Percentiles rank a stretch among this genome's conserved stretches.
Conservation (phyloP, 1,140 invertebrate genomes). For the Dufourea novaeangliae region DNA sequence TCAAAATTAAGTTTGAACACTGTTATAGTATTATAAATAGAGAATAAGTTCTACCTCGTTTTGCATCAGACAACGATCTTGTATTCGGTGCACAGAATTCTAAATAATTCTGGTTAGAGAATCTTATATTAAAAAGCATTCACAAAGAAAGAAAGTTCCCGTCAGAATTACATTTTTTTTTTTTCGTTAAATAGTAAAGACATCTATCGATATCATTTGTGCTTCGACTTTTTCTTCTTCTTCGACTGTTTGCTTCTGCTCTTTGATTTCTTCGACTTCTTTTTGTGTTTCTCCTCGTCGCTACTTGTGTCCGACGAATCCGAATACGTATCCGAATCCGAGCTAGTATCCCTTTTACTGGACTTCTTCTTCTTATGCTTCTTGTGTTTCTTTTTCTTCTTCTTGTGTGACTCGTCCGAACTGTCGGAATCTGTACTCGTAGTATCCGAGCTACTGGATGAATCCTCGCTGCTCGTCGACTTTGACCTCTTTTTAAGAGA, state of each 20-base stretch:
- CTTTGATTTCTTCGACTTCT: conserved; percentile 80
- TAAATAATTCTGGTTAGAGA: conserved; percentile 32
- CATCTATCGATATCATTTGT: conserved; percentile 79
- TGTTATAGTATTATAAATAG: conserved; percentile 36
- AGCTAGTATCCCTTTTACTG: conserved; percentile 72
- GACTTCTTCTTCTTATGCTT: conserved; percentile 78
- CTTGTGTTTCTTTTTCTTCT: conserved; percentile 78
- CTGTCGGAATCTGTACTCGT: conserved; percentile 75
- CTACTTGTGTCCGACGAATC: conserved; percentile 80
- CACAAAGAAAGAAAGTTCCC: conserved; percentile 39
- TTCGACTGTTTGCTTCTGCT: conserved; percentile 81
- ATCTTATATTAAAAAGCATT: conserved; percentile 48
- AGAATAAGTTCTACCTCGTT: conserved; percentile 39
- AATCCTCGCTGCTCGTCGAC: conserved; percentile 65
- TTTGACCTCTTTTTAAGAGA: conserved; percentile 69
- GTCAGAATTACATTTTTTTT: conserved; percentile 33
- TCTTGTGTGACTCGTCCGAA: conserved; percentile 78
- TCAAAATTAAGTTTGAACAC: conserved; percentile 36
- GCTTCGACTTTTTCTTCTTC: conserved; percentile 83
- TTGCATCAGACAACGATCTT: conserved; percentile 25
- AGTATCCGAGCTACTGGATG: conserved; percentile 72
- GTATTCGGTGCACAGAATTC: conserved; percentile 27
- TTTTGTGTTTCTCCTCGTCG: conserved; percentile 81
- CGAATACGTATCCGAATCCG: conserved; percentile 76
- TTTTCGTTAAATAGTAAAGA: conserved; percentile 22